phyloP scores from a whole-genome alignment of 1,140 invertebrate species.

The Coboldia fuscipes region DNA sequence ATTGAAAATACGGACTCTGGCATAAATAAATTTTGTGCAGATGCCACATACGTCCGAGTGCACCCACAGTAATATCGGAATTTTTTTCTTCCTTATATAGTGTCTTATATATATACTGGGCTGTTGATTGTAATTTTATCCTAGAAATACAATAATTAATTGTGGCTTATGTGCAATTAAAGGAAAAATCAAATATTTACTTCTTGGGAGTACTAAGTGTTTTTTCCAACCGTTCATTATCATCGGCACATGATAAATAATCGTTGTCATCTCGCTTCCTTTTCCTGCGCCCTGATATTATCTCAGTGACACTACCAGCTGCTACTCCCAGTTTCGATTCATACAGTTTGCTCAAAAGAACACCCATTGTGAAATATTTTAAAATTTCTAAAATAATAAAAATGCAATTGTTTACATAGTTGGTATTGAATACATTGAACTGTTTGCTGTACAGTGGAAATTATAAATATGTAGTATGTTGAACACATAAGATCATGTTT shows the following conservation, averaged over 20 bases:
- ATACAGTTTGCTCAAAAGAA: constrained; percentile 12
- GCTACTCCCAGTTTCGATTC: constrained; percentile 7
- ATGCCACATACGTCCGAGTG: constrained; percentile 48
- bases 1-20: constrained; percentile 63
- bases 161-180: constrained; percentile 1
- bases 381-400: too few relatives aligned
- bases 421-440: too few relatives aligned
- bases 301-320: constrained; percentile 10
- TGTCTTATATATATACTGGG: constrained; percentile 59
- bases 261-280: constrained; percentile 12
- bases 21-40: constrained; percentile 60
- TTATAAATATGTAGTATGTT: too few relatives aligned
- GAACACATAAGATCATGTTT: too few relatives aligned
- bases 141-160: constrained; percentile 20
- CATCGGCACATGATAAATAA: constrained; percentile 7
- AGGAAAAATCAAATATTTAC: constrained; percentile 7
- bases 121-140: constrained; percentile 47
- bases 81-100: constrained; percentile 55
- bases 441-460: too few relatives aligned
- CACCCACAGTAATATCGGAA: constrained; percentile 51
- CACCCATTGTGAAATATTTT: too few relatives aligned
- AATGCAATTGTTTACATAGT: too few relatives aligned
- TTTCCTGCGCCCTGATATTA: constrained; percentile 10
- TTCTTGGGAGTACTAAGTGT: constrained; percentile 11
- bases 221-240: constrained; percentile 6